Conservation (phyloP, 2,797 vertebrate genomes). For the Protonibea diacanthus region DNA sequence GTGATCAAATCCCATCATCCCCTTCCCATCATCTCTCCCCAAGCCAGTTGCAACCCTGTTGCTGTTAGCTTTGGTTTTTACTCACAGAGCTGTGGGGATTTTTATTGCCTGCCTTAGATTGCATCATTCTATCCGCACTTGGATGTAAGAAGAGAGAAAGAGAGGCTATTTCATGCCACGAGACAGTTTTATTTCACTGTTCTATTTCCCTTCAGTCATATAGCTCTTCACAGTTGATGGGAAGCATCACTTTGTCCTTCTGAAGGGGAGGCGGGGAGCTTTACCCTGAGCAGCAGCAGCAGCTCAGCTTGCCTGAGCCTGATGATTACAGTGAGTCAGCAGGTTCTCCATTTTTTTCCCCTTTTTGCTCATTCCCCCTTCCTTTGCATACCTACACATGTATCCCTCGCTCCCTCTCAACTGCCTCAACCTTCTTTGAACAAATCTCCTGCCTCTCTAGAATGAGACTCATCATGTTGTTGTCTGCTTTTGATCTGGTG, state of each 20-base stretch:
- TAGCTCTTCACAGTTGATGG: conserved; percentile 40
- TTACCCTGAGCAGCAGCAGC: conserved; percentile 57
- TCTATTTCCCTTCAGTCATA: conserved; percentile 50
- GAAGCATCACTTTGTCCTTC: conserved; percentile 73
- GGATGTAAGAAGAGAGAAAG: conserved; percentile 38
- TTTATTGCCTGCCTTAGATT: conserved; percentile 60
- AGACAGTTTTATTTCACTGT: conserved; percentile 54
- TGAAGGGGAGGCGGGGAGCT: conserved; percentile 70
- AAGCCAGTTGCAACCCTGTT: conserved; percentile 33
- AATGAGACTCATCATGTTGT: conserved; percentile 66
- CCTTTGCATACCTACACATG: conserved; percentile 56
- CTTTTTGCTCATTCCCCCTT: neutral
- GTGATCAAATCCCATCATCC: conserved; percentile 3
- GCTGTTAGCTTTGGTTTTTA: conserved; percentile 54
- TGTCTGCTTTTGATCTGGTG: conserved; percentile 66
- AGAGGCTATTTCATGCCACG: conserved; percentile 41
- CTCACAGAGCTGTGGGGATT: conserved; percentile 49
- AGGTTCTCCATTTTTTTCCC: conserved; percentile 58
- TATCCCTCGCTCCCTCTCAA: conserved; percentile 30
- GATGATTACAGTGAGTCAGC: conserved; percentile 84
- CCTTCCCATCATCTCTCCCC: conserved; percentile 7
- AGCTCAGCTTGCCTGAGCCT: conserved; percentile 56
- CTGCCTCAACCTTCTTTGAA: conserved; percentile 54
- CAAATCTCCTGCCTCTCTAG: conserved; percentile 61
- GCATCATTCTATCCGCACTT: conserved; percentile 60